Evolutionary conservation across 2,113 vertebrate species (phyloP), one percentile per base, ranked within the genome.

Genomic region (Zosterops hypoxanthus): DNA sequence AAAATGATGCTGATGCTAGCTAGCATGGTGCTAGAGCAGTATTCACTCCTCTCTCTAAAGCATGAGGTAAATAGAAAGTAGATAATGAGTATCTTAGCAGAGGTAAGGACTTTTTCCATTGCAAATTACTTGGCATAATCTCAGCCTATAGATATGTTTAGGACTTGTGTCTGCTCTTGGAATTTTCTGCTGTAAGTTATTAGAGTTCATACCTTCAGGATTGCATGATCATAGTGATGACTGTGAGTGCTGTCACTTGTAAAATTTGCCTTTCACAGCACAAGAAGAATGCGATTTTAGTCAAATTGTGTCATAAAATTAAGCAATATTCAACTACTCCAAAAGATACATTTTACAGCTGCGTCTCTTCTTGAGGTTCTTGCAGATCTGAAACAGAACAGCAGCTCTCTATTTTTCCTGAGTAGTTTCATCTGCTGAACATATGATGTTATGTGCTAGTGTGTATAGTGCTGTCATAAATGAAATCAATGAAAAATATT

Each of bases 401-500:
- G 7, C 42, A 69, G 52, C 7, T 3, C 3, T 49, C 4, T 73
- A 1, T 66, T 90, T 73, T 90, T 72, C 55, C 8, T 86, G 23
- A 26, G 16, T 8, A 42, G 16, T 70, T 93, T 96, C 5, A 19
- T 55, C 24, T 83, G 29, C 13, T 83, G 42, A 63, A 42, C 4
- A 1, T 55, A 18, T 0, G 1, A 20, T 61, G 41, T 16, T 13
- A 4, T 23, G 9, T 80, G 20, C 13, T 42, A 82, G 15, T 65
- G 33, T 6, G 0, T 49, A 8, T 12, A 49, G 5, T 69, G 24
- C 10, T 31, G 4, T 19, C 36, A 49, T 49, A 61, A 86, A 52
- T 78, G 8, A 75, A 85, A 42, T 39, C 1, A 6, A 33, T 81
- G 14, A 80, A 49, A 55, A 81, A 33, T 70, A 26, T 21, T 50